Conservation (phyloP, 2,113 vertebrate genomes). For the Dicentrarchus labrax region DNA sequence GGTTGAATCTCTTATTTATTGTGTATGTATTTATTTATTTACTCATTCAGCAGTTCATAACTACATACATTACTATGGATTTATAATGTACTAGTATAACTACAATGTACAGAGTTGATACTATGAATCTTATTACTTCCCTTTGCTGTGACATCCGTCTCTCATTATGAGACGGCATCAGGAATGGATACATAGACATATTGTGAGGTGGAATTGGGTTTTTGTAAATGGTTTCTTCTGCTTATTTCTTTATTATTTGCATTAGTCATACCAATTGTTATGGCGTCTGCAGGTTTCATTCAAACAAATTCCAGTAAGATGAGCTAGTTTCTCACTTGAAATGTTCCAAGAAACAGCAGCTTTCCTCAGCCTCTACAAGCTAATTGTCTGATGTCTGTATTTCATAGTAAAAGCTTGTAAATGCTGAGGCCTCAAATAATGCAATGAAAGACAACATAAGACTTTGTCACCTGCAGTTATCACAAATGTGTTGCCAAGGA, state of each 20-base stretch:
- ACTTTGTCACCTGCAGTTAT: not conserved
- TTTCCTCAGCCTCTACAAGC: not conserved
- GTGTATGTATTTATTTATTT: not conserved
- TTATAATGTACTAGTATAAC: too few species aligned
- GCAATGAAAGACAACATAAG: not conserved
- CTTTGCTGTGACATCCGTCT: not conserved
- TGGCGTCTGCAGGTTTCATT: constrained; percentile 5
- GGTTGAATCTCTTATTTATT: not conserved
- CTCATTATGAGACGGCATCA: not conserved
- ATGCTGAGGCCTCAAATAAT: not conserved
- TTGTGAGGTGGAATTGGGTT: not conserved
- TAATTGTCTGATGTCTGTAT: not conserved
- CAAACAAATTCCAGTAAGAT: constrained; percentile 9
- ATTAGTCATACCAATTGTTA: constrained; percentile 18
- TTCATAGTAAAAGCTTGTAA: not conserved
- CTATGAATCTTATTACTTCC: not conserved
- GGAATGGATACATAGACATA: not conserved
- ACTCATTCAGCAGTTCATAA: not conserved
- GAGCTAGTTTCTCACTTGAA: not conserved
- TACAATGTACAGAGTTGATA: not conserved
- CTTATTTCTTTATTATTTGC: constrained; percentile 25
- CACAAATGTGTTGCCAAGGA: not conserved
- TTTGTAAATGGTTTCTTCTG: constrained; percentile 2
- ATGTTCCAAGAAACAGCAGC: not conserved
- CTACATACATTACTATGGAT: not conserved